Evolutionary conservation across 2,888 invertebrate species (phyloP), one percentile per base, ranked within the genome.

Genomic region (Dicranocentrus wangi): DNA sequence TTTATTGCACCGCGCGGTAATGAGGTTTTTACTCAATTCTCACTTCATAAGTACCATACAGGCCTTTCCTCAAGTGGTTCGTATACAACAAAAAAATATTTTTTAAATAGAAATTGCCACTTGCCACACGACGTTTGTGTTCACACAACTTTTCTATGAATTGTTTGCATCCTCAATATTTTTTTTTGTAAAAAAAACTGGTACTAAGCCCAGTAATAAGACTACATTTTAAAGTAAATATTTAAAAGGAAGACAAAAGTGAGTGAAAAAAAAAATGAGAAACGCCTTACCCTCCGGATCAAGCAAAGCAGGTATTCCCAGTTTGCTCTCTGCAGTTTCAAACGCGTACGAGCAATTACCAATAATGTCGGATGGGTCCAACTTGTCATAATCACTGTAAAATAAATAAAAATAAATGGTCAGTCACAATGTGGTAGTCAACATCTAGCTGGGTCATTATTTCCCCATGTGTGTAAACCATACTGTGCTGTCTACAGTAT

Each of bases 261-360:
- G 61, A 61, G 21, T 21, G 55, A 61, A 32, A 61, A 61, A 32
- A 32, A 32, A 61, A 61, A 32, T 17, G 39, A 2, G 23, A 13
- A 39, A 63, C 42, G 39, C 42, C 53, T 78, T 63, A 78, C 78
- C 82, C 32, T 79, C 78, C 32, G 83, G 83, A 72, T 83, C 83
- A 55, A 76, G 75, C 39, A 83, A 65, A 23, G 85, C 83, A 28
- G 86, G 85, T 23, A 86, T 85, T 27, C 86, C 86, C 42, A 86
- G 82, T 69, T 86, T 84, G 42, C 84, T 84, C 69, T 86, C 86
- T 27, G 86, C 86, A 10, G 83, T 77, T 71, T 86, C 86, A 77
- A 86, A 86, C 10, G 86, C 86, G 65, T 86, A 82, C 13, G 85
- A 70, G 79, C 86, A 86, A 61, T 86, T 86, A 19, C 86, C 86